phyloP scores from a whole-genome alignment of 2,113 vertebrate genomes.

The Phyllopteryx taeniolatus region DNA sequence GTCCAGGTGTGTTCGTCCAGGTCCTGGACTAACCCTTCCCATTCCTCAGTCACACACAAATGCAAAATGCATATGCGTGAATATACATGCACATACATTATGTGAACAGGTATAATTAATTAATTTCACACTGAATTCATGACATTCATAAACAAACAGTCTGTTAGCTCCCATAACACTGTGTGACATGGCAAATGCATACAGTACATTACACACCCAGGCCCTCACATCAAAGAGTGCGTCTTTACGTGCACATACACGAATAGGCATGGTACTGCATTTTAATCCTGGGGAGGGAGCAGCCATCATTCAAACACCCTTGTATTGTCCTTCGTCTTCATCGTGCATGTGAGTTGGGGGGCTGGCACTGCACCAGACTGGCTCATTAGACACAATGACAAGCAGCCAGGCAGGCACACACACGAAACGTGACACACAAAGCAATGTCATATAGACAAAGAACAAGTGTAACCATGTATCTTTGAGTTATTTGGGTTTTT shows the following conservation, averaged over 20 bases:
- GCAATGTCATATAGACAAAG: neutral
- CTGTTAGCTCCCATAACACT: neutral
- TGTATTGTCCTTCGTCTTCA: constrained; percentile 1
- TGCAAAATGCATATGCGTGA: neutral
- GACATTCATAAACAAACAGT: neutral
- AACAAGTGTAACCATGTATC: neutral
- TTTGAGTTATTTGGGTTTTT: neutral
- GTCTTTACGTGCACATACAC: neutral
- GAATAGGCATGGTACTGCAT: neutral
- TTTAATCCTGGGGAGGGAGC: neutral
- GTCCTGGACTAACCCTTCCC: neutral
- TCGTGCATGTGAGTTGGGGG: neutral
- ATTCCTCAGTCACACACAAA: neutral
- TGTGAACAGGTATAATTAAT: neutral
- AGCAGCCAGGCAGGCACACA: neutral
- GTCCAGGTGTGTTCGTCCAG: too few species aligned
- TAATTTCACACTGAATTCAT: neutral
- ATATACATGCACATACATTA: neutral
- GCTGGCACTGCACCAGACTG: neutral
- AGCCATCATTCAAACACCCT: constrained; percentile 1
- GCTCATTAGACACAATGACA: neutral
- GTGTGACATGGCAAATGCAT: neutral
- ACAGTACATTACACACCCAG: neutral
- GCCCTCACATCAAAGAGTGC: neutral
- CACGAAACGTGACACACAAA: neutral